phyloP scores from a whole-genome alignment of 1,140 invertebrate species.

The Lethocerus indicus region DNA sequence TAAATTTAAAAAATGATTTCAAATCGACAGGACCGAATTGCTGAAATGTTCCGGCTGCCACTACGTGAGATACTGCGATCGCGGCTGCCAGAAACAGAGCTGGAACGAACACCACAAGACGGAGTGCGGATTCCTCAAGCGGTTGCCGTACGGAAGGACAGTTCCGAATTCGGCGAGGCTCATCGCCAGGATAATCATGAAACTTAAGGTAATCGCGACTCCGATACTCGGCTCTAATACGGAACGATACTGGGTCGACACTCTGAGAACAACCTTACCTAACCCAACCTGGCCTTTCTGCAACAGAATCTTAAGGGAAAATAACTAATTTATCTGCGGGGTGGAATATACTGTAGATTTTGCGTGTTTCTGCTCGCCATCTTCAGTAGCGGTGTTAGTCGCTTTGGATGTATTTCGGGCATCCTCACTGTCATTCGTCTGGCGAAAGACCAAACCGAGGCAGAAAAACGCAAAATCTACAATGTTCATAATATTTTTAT shows the following conservation, averaged over 20 bases:
- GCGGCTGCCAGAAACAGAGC: conserved; percentile 49
- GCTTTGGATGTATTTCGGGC: too few species aligned
- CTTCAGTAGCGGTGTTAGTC: too few species aligned
- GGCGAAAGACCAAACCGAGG: neutral
- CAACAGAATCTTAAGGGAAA: neutral
- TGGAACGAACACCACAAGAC: conserved; percentile 64
- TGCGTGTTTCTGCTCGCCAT: too few species aligned
- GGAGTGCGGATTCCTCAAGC: conserved; percentile 55
- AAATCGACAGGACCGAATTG: conserved; percentile 38
- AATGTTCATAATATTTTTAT: neutral
- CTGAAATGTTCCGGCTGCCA: conserved; percentile 60
- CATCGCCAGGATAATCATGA: conserved; percentile 51
- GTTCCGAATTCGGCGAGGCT: conserved; percentile 57
- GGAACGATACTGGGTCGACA: neutral
- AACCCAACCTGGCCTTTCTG: neutral
- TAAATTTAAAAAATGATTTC: neutral
- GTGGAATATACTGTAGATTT: neutral
- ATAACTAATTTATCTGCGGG: neutral
- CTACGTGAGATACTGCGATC: conserved; percentile 63
- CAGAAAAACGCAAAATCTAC: neutral
- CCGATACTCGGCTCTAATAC: neutral
- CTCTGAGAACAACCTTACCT: neutral
- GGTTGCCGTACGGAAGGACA: conserved; percentile 36
- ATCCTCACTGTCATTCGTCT: neutral
- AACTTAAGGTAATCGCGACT: conserved; percentile 26